Percentiles rank a stretch among this genome's conserved stretches.
phyloP scores from a whole-genome alignment of 2,888 invertebrate genomes.

The Lapara coniferarum region DNA sequence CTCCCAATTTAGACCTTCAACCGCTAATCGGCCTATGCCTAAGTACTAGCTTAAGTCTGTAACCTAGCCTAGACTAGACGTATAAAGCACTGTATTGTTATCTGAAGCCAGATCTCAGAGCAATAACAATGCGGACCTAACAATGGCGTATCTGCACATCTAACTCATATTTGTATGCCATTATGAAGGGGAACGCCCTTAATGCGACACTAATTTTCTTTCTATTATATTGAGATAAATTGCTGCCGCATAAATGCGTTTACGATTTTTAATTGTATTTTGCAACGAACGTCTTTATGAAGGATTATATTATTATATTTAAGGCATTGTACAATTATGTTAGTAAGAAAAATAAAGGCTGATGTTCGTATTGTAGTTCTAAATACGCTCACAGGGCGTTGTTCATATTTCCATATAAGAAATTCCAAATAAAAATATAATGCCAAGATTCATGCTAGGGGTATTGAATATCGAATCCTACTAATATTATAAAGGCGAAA shows the following conservation, averaged over 20 bases:
- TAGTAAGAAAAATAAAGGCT: no score
- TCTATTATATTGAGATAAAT: neutral
- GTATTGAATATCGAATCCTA: no score
- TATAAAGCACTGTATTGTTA: constrained; percentile 13
- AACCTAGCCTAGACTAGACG: constrained; percentile 17
- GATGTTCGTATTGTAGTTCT: no score
- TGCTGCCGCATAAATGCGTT: neutral
- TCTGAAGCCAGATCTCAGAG: constrained; percentile 1
- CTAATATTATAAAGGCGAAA: no score
- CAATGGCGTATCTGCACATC: constrained; percentile 21
- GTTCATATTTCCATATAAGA: no score
- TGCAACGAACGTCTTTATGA: no score
- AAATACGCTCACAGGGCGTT: no score
- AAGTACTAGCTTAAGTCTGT: neutral
- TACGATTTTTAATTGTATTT: neutral
- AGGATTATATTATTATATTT: no score
- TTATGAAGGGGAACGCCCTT: constrained; percentile 17
- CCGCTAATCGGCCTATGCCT: constrained; percentile 5
- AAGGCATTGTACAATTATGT: no score
- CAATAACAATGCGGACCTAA: constrained; percentile 15
- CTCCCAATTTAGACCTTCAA: neutral
- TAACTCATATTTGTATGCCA: constrained; percentile 20
- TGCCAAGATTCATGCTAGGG: no score
- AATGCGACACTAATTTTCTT: constrained; percentile 5
- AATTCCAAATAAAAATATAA: no score